Base-by-base conservation (phyloP, 2,888 invertebrate species). In the Drosophila anomalata region DNA sequence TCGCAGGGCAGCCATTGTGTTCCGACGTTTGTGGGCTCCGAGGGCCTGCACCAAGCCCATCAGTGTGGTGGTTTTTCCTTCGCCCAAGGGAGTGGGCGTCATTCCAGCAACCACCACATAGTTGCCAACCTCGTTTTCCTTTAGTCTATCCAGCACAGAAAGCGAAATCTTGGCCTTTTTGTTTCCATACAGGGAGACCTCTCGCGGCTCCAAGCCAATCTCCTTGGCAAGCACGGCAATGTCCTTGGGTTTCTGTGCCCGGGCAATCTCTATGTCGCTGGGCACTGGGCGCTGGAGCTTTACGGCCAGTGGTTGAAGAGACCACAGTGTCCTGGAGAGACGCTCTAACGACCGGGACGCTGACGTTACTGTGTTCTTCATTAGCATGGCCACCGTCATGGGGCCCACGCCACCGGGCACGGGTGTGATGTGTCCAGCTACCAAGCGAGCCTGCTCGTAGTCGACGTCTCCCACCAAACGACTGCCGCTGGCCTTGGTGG, bases 371-470 rank as follows among this genome's bases (percentile, higher is more conserved):
- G 98, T 99, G 92, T 99, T 99, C 83, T 95, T 94, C 97, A 98
- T 97, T 33, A 98, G 92, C 98, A 99, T 99, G 20, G 98, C 98
- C 74, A 98, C 99, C 0, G 99, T 99, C 98, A 99, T 99, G 14
- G 99, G 99, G 0, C 99, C 99, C 68, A 99, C 99, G 72, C 99
- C 99, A 60, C 97, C 97, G 11, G 98, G 97, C 53, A 99, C 99
- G 4, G 99, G 98, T 24, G 99, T 99, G 3, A 99, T 96, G 92
- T 94, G 95, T 0, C 96, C 95, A 14, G 99, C 98, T 70, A 96
- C 95, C 78, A 94, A 91, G 77, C 93, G 93, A 5, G 96, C 98
- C 90, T 96, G 96, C 20, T 93, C 94, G 92, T 95, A 99, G 57
- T 95, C 96, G 7, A 99, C 99, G 94, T 99, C 99, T 55, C 99